Evolutionary conservation across 2,888 invertebrate species (phyloP), one percentile per base, ranked within the genome.

Genomic region (Aproaerema taeniolella): DNA sequence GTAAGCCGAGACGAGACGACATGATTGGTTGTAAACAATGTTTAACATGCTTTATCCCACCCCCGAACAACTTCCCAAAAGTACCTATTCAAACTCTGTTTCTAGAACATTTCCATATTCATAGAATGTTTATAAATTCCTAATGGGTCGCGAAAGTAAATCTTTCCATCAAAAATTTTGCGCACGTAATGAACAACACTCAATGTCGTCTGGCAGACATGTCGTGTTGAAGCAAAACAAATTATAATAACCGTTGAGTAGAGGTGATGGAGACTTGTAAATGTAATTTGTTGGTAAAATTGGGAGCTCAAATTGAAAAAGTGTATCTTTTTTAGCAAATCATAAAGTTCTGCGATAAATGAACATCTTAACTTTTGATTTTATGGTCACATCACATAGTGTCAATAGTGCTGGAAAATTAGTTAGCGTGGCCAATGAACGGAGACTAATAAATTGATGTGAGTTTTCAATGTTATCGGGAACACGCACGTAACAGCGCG

Each of bases 391-490:
- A n/a, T n/a, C n/a, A n/a, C n/a, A n/a, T n/a, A n/a, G n/a, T n/a
- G n/a, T n/a, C n/a, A n/a, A n/a, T n/a, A n/a, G n/a, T n/a, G 38
- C 31, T 7, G 16, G 20, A 8, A 46, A 60, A 74, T 68, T 70
- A 66, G 69, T 62, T 58, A 59, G 52, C 49, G 46, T 42, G 48
- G 47, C 52, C 61, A 58, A 64, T 61, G 52, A 63, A 61, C 54
- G 31, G 50, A 49, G 53, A 43, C 63, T 57, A 59, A 72, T 73
- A 74, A 76, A 78, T 76, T 68, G 67, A 50, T 52, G 58, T 52
- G 56, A 67, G 67, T 67, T 69, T 70, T 62, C 69, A 59, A 70
- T 65, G 69, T 28, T 15, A 16, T 28, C 35, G 28, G 28, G n/a
- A 13, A n/a, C 14, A 34, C 16, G 28, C 30, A 36, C 12, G 13